Percentiles rank a stretch among this genome's conserved stretches.
Conservation (phyloP, 1,140 invertebrate genomes). For the Penaeus chinensis region DNA sequence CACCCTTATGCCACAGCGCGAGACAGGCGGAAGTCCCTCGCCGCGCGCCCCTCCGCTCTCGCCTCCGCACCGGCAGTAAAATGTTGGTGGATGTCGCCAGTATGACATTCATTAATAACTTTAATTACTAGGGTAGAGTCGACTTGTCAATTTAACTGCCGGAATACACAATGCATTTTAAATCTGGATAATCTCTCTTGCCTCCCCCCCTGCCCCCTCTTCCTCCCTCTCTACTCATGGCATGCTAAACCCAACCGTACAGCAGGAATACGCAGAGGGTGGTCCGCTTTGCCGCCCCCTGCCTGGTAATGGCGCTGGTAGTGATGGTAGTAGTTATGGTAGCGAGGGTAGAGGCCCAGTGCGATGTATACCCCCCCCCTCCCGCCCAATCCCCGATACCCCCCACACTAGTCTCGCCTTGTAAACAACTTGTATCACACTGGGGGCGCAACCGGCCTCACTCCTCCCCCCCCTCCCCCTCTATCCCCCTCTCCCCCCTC, state of each 20-base stretch:
- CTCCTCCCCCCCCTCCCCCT: too few relatives aligned
- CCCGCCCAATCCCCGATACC: too few relatives aligned
- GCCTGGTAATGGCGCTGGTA: not conserved
- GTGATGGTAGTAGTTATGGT: not conserved
- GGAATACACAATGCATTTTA: slow-evolving; percentile 57
- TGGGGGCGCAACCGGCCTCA: too few relatives aligned
- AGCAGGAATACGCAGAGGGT: too few relatives aligned
- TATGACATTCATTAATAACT: slow-evolving; percentile 61
- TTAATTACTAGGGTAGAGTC: slow-evolving; percentile 58
- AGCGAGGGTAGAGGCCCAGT: too few relatives aligned
- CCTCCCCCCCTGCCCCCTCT: not conserved
- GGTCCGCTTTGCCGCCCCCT: too few relatives aligned
- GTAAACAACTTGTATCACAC: too few relatives aligned
- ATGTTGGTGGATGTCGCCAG: slow-evolving; percentile 47
- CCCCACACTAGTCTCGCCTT: too few relatives aligned
- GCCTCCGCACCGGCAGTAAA: slow-evolving; percentile 31
- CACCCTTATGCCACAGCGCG: not conserved
- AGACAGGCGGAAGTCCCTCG: not conserved
- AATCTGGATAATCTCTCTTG: slow-evolving; percentile 50
- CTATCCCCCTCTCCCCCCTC: too few relatives aligned
- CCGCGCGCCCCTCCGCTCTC: not conserved
- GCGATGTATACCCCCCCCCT: too few relatives aligned
- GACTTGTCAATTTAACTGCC: slow-evolving; percentile 59
- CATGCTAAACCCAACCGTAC: too few relatives aligned
- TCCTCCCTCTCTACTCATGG: too few relatives aligned